phyloP scores from a whole-genome alignment of 2,797 vertebrate species.

The Galagoides demidoff region DNA sequence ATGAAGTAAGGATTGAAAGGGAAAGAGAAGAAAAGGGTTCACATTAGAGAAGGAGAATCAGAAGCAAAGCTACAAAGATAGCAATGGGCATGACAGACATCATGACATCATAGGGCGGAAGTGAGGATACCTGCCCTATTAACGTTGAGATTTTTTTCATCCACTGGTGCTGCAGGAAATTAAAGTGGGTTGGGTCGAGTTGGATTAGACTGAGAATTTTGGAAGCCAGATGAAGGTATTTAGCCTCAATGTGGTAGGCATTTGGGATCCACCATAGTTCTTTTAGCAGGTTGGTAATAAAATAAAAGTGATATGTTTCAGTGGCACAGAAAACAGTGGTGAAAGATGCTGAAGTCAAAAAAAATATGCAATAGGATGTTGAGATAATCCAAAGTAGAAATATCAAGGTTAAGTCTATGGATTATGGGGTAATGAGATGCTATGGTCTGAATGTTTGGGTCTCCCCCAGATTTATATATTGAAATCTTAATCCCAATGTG shows the following conservation, averaged over 20 bases:
- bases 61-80: slow-evolving; percentile 6
- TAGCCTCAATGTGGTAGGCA: neutral
- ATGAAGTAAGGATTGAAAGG: neutral
- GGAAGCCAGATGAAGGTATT: neutral
- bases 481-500: neutral
- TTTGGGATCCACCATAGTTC: neutral
- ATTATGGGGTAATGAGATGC: neutral
- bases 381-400: slow-evolving; percentile 24
- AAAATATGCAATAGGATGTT: neutral
- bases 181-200: neutral
- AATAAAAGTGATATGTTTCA: slow-evolving; percentile 36
- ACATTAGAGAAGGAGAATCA: slow-evolving; percentile 3
- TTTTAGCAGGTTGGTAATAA: neutral
- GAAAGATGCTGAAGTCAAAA: slow-evolving; percentile 4
- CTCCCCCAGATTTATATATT: neutral
- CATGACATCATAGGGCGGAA: neutral
- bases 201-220: neutral
- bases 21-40: neutral
- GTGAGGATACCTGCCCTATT: neutral
- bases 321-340: neutral
- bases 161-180: neutral
- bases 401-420: neutral
- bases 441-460: neutral
- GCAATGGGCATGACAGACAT: neutral
- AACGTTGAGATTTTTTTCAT: neutral